Evolutionary conservation across 1,140 invertebrate species (phyloP), one percentile per base, ranked within the genome.

Genomic region (Odontomachus brunneus): DNA sequence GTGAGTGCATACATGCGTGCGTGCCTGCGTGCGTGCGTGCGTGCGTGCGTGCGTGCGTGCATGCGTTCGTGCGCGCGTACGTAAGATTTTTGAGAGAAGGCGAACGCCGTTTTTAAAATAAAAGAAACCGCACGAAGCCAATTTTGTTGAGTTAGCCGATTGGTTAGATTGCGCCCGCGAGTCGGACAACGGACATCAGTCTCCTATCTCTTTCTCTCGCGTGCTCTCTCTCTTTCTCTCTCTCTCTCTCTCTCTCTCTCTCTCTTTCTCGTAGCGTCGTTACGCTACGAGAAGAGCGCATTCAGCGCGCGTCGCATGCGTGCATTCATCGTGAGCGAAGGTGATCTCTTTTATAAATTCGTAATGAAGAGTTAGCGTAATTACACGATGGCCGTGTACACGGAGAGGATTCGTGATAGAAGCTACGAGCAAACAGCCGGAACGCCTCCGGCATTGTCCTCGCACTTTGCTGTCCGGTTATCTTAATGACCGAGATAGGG

Each of bases 121-220:
- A 87, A 88, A 88, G 86, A 85, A 89, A 88, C 69, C 86, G 76
- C 88, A 88, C 83, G 87, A 87, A 86, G 51, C 75, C 33, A 82
- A 82, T 82, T 82, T 82, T 63, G 73, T 11, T 7, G 38, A 44
- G 38, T 84, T 60, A 84, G 59, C 24, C 84, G 15, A 48, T 66
- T 76, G 60, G 53, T 76, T 71, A 24, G 55, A 22, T 73, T 49
- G 24, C 62, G 38, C 60, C 26, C 55, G 49, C 38, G 17, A 59
- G 59, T 15, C n/a, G 62, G 60, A 19, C 22, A 22, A 48, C 60
- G 22, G 53, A 48, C 33, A 60, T 57, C 33, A 49, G 17, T 38
- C 62, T 26, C 3, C 12, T n/a, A n/a, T n/a, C n/a, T n/a, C n/a
- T n/a, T n/a, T n/a, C n/a, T n/a, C n/a, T n/a, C n/a, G n/a, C n/a